A percentile compares a stretch with the other conserved stretches of the same genome.
Conservation (phyloP, 2,113 vertebrate genomes). For the Seriola quinqueradiata region DNA sequence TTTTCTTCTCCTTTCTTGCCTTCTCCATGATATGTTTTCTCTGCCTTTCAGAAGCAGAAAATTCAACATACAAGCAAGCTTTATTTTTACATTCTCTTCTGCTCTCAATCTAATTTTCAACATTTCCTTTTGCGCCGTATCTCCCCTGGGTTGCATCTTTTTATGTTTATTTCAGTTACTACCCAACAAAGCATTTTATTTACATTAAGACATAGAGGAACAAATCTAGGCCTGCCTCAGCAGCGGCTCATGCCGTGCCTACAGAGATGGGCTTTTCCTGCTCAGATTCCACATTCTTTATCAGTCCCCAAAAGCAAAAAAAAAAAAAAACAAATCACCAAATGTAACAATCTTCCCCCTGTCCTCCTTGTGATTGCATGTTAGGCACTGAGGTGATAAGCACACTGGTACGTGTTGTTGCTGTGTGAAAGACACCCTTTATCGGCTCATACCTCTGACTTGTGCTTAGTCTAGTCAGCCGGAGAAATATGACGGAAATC, state of each 20-base stretch:
- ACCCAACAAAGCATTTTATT: constrained; percentile 71
- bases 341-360: constrained; percentile 88
- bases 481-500: constrained; percentile 87
- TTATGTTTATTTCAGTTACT: constrained; percentile 46
- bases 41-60: background rate
- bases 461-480: constrained; percentile 89
- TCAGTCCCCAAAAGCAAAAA: constrained; percentile 73
- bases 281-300: constrained; percentile 79
- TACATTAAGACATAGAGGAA: constrained; percentile 75
- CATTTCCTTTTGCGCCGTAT: constrained; percentile 3
- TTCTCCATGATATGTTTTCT: background rate
- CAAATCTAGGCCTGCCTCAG: constrained; percentile 72
- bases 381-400: constrained; percentile 87
- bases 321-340: constrained; percentile 84
- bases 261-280: constrained; percentile 70
- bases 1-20: constrained; percentile 16
- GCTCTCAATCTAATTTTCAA: constrained; percentile 32
- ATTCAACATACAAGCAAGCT: background rate
- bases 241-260: constrained; percentile 66
- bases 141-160: constrained; percentile 30
- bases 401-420: constrained; percentile 86
- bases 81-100: background rate
- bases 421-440: constrained; percentile 89
- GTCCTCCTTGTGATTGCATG: constrained; percentile 87
- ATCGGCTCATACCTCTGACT: constrained; percentile 87